These are phyloP conservation scores for Luehdorfia chinensis DNA, from an alignment of 1,140 invertebrate species.

Conservation along the genomic window DNA sequence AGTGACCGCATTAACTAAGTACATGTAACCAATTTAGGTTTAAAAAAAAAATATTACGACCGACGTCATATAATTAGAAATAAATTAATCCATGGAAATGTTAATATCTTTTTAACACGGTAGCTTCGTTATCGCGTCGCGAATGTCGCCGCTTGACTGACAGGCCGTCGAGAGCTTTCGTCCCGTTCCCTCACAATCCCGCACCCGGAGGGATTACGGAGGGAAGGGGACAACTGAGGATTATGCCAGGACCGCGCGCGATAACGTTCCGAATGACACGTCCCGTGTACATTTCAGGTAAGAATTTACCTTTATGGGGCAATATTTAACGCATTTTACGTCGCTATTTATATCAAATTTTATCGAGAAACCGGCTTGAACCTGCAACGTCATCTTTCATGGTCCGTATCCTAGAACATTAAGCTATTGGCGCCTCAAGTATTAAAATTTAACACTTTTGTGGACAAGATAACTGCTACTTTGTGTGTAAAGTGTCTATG, in stretches of 20 bases:
- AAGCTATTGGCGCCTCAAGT: too few relatives aligned
- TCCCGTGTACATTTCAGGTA: constrained; percentile 6
- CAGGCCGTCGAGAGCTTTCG: constrained; percentile 24
- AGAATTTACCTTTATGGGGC: constrained; percentile 5
- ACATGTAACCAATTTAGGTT: too few relatives aligned
- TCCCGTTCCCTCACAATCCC: constrained; percentile 33
- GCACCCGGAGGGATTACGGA: constrained; percentile 49
- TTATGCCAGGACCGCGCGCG: constrained; percentile 26
- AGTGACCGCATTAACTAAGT: too few relatives aligned
- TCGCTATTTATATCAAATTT: neutral
- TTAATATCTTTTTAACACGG: neutral
- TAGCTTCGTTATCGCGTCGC: constrained; percentile 29
- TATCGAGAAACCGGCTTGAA: too few relatives aligned
- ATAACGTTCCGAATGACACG: constrained; percentile 25
- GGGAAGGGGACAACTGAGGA: constrained; percentile 28
- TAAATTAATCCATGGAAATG: constrained; percentile 2
- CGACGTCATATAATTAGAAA: neutral
- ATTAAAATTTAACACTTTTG: too few relatives aligned
- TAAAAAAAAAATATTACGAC: too few relatives aligned
- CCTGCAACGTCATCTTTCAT: too few relatives aligned
- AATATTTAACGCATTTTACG: neutral
- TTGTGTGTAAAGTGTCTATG: too few relatives aligned
- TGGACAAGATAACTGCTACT: too few relatives aligned
- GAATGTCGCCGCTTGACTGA: constrained; percentile 43
- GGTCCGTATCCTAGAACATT: too few relatives aligned